Percentiles rank a stretch among this genome's conserved stretches.
Conservation (phyloP, 2,113 vertebrate species). For the Psittacus erithacus region DNA sequence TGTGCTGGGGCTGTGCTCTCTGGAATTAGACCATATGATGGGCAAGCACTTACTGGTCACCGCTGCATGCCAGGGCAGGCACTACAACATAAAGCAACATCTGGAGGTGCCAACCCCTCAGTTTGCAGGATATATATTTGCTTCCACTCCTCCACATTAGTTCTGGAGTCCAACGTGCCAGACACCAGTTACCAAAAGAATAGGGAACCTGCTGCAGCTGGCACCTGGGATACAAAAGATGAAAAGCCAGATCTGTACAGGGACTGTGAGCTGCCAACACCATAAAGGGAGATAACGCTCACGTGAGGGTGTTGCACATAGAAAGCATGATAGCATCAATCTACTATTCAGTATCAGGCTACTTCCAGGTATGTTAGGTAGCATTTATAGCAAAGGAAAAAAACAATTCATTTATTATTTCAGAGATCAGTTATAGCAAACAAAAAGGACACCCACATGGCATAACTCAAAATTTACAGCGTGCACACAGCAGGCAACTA, state of each 20-base stretch:
- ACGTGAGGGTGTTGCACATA: background rate
- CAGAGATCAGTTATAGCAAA: background rate
- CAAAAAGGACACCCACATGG: background rate
- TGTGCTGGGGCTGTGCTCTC: background rate
- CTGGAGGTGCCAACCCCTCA: background rate
- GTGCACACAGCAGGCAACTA: background rate
- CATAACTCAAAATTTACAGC: background rate
- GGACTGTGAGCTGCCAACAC: background rate
- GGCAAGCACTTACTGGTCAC: background rate
- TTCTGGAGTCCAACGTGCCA: background rate
- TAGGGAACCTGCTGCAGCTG: background rate
- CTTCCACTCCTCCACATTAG: background rate
- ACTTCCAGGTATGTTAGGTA: background rate
- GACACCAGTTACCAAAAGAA: background rate
- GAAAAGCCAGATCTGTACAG: background rate
- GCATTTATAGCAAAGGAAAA: background rate
- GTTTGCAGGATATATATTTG: background rate
- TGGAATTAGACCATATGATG: fast-evolving
- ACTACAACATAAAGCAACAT: background rate
- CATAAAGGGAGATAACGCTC: background rate
- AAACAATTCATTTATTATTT: background rate
- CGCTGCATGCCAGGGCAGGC: background rate
- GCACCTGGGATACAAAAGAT: background rate
- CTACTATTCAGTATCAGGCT: background rate
- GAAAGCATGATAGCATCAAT: background rate